phyloP scores from a whole-genome alignment of 1,140 invertebrate genomes.

The Hydropsyche tenuis region DNA sequence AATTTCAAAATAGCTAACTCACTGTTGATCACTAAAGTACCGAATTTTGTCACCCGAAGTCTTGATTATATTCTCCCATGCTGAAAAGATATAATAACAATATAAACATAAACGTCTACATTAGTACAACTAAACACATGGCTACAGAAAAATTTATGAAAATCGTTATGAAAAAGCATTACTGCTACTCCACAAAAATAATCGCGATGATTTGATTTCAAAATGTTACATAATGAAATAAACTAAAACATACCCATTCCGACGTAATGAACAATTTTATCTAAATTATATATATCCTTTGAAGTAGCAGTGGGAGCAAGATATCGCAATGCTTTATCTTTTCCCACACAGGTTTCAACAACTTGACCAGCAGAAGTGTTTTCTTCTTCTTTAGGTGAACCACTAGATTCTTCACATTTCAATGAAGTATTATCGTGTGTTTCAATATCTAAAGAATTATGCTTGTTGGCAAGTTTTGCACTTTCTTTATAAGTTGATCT shows the following conservation, averaged over 20 bases:
- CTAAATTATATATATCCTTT: constrained; percentile 60
- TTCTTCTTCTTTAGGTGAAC: neutral
- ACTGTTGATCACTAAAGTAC: constrained; percentile 58
- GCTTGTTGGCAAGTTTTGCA: constrained; percentile 14
- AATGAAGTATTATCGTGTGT: neutral
- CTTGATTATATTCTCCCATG: constrained; percentile 64
- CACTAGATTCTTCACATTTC: neutral
- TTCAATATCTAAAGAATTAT: neutral
- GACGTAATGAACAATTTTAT: constrained; percentile 71
- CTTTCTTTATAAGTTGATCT: constrained; percentile 21
- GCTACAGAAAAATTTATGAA: too few species aligned
- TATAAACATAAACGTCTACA: too few species aligned
- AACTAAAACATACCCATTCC: constrained; percentile 62
- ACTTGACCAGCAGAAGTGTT: neutral
- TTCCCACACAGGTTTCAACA: constrained; percentile 29
- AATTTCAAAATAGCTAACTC: neutral
- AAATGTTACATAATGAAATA: neutral
- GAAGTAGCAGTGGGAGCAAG: constrained; percentile 36
- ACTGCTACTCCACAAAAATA: neutral
- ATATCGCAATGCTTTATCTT: constrained; percentile 37
- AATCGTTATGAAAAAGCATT: neutral
- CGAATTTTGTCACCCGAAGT: constrained; percentile 58
- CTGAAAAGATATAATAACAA: too few species aligned
- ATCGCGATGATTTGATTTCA: neutral
- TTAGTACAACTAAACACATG: too few species aligned